phyloP scores from a whole-genome alignment of 2,113 vertebrate species.

The Hippocampus abdominalis region DNA sequence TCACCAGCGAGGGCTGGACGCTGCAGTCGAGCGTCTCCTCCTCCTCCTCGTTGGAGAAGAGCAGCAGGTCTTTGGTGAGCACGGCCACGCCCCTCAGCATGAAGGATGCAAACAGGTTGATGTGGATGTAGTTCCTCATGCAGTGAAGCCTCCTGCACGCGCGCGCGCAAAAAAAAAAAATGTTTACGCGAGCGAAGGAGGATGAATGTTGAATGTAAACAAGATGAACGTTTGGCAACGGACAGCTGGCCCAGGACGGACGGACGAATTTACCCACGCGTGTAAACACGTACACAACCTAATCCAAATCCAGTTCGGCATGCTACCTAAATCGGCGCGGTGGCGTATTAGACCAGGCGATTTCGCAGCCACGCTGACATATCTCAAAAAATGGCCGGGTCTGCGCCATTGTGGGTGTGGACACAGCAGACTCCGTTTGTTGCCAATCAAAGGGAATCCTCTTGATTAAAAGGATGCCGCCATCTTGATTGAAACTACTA shows the following conservation, averaged over 20 bases:
- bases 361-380: no score
- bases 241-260: slow-evolving; percentile 41
- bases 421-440: no score
- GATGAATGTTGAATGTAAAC: slow-evolving; percentile 49
- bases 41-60: slow-evolving; percentile 79
- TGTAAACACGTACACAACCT: no score
- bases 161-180: slow-evolving; percentile 26
- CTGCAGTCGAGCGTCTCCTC: slow-evolving; percentile 59
- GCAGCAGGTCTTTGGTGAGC: slow-evolving; percentile 85
- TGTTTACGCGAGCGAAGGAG: slow-evolving; percentile 54
- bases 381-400: no score
- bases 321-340: no score
- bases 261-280: slow-evolving; percentile 1
- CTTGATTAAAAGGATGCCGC: no score
- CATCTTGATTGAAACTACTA: no score
- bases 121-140: slow-evolving; percentile 93
- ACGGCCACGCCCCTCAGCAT: slow-evolving; percentile 88
- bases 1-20: slow-evolving; percentile 62
- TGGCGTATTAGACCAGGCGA: no score
- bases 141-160: slow-evolving; percentile 87
- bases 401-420: no score
- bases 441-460: no score
- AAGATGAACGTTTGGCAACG: slow-evolving; percentile 22
- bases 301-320: no score
- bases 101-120: slow-evolving; percentile 92